Percentiles rank a stretch among this genome's conserved stretches.
These are phyloP conservation scores for Lasioglossum malachurum DNA, from an alignment of 2,888 invertebrate species.

Conservation along the genomic window DNA sequence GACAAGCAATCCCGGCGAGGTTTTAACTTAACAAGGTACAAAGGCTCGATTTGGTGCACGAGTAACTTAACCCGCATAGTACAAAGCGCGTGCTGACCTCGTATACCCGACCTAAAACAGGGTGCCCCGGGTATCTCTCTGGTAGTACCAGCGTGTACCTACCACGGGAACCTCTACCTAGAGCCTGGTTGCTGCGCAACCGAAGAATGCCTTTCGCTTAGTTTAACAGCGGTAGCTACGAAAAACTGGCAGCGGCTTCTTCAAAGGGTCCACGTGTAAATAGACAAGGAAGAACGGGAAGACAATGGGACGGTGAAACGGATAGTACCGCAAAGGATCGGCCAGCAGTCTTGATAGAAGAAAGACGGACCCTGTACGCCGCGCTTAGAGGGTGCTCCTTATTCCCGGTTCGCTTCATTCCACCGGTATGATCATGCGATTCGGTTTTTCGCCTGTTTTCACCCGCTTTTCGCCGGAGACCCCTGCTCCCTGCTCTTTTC, in stretches of 20 bases:
- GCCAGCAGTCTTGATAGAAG: conserved; percentile 60
- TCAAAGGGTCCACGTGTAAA: conserved; percentile 75
- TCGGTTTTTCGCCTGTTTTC: conserved; percentile 66
- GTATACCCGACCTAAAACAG: conserved; percentile 69
- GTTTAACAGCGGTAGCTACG: conserved; percentile 80
- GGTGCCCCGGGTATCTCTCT: conserved; percentile 59
- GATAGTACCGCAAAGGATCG: conserved; percentile 75
- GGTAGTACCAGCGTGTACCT: conserved; percentile 67
- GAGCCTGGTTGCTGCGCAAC: conserved; percentile 61
- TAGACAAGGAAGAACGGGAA: conserved; percentile 71
- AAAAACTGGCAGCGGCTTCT: conserved; percentile 75
- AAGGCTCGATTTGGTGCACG: conserved; percentile 71
- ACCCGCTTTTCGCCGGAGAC: conserved; percentile 60
- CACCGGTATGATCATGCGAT: conserved; percentile 49
- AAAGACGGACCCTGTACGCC: conserved; percentile 52
- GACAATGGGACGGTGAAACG: conserved; percentile 80
- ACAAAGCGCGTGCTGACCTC: conserved; percentile 73
- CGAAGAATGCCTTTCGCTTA: conserved; percentile 78
- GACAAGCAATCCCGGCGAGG: conserved; percentile 59
- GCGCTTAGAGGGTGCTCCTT: conserved; percentile 52
- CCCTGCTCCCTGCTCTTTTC: not conserved
- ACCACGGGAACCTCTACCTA: conserved; percentile 64
- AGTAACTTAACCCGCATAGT: conserved; percentile 76
- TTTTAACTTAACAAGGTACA: conserved; percentile 72
- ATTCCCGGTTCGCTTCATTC: conserved; percentile 72